A percentile compares a stretch with the other conserved stretches of the same genome.
Conservation (phyloP, 2,888 invertebrate species). For the Sphinx pinastri region DNA sequence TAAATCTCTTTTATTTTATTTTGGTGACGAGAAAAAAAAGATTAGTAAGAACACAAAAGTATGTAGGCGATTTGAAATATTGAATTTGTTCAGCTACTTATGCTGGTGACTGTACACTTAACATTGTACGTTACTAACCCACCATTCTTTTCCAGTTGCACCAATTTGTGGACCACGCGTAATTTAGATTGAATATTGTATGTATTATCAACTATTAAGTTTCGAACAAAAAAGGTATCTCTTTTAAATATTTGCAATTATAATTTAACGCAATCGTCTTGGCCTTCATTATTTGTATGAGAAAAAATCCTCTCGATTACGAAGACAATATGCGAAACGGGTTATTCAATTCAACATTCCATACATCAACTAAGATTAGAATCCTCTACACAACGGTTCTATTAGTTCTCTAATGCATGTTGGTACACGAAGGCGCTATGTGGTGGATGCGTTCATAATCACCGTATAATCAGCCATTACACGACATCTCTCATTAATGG, state of each 20-base stretch:
- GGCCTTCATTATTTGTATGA: neutral
- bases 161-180: too few species aligned
- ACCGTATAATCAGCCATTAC: neutral
- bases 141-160: too few species aligned
- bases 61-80: too few species aligned
- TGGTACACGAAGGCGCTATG: neutral
- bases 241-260: neutral
- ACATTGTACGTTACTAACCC: too few species aligned
- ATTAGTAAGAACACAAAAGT: too few species aligned
- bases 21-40: too few species aligned
- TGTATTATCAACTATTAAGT: neutral
- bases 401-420: neutral
- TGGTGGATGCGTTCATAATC: neutral
- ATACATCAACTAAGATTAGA: neutral
- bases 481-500: neutral
- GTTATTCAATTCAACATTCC: slow-evolving; percentile 2
- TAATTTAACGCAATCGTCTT: neutral
- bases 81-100: too few species aligned
- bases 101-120: too few species aligned
- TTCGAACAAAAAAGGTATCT: neutral
- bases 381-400: neutral
- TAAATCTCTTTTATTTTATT: too few species aligned
- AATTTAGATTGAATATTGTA: too few species aligned
- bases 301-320: neutral
- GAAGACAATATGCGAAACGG: neutral